Conservation (phyloP, 2,113 vertebrate species). For the Aplodontia rufa region DNA sequence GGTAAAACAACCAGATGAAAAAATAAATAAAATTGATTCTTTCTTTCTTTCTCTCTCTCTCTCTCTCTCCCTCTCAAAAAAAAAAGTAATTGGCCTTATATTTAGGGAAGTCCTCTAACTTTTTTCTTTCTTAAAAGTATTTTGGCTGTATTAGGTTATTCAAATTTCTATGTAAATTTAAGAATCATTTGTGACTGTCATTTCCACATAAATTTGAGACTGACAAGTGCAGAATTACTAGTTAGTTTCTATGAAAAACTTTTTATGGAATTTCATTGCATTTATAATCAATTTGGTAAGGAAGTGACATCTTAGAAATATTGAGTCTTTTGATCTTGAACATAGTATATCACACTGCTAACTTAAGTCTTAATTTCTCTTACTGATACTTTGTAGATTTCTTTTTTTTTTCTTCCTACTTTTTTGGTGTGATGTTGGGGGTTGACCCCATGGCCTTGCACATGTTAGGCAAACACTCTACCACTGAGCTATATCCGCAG, state of each 20-base stretch:
- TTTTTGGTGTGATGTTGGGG: no score
- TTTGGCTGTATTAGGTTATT: background rate
- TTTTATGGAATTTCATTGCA: background rate
- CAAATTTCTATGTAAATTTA: background rate
- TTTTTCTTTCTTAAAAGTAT: constrained; percentile 12
- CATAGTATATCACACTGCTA: background rate
- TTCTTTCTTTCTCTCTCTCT: no score
- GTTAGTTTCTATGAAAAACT: constrained; percentile 28
- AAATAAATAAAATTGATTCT: no score
- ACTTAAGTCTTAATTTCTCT: constrained; percentile 1
- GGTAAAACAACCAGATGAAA: no score
- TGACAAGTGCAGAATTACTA: background rate
- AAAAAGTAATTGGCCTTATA: background rate
- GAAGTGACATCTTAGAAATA: background rate
- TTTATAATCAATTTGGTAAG: background rate
- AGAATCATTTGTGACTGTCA: background rate
- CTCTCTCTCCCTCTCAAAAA: no score
- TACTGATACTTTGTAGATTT: background rate
- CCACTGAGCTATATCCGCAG: no score
- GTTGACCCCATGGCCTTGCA: no score
- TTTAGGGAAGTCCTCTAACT: background rate
- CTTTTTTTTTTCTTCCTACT: no score
- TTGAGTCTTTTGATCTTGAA: background rate
- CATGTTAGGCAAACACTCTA: no score
- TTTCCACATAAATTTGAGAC: background rate